Conservation (phyloP, 2,797 vertebrate genomes). For the Typhlichthys subterraneus region DNA sequence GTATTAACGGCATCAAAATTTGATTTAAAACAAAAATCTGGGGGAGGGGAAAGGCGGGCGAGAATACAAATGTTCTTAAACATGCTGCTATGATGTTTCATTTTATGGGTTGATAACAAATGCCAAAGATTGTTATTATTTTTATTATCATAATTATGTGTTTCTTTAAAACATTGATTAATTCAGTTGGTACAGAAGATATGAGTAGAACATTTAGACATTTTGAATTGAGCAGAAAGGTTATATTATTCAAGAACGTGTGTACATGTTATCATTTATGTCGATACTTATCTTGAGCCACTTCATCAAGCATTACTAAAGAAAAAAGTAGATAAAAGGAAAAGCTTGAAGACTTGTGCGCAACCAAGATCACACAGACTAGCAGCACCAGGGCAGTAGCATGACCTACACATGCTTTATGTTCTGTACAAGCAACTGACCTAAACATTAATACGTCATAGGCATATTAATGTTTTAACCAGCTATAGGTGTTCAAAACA, state of each 20-base stretch:
- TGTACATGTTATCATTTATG: constrained; percentile 85
- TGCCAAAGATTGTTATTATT: constrained; percentile 84
- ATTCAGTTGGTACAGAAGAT: constrained; percentile 69
- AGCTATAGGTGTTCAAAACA: neutral
- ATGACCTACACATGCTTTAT: neutral
- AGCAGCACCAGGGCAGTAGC: neutral
- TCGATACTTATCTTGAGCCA: constrained; percentile 49
- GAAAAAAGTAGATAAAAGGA: neutral
- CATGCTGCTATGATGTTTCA: constrained; percentile 87
- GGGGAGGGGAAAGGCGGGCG: constrained; percentile 43
- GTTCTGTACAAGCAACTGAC: neutral
- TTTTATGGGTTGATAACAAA: constrained; percentile 74
- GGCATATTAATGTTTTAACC: neutral
- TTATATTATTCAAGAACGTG: constrained; percentile 79
- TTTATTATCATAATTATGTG: constrained; percentile 56
- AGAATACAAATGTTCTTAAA: constrained; percentile 80
- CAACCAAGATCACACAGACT: neutral
- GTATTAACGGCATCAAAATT: constrained; percentile 59
- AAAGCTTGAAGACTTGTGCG: neutral
- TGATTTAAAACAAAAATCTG: constrained; percentile 34
- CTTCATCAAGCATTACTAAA: constrained; percentile 56
- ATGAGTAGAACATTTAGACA: constrained; percentile 42
- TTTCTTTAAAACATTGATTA: constrained; percentile 55
- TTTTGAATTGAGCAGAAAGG: constrained; percentile 42
- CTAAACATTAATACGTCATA: neutral